Base-by-base conservation (phyloP, 2,113 vertebrate genomes). In the Perccottus glenii region DNA sequence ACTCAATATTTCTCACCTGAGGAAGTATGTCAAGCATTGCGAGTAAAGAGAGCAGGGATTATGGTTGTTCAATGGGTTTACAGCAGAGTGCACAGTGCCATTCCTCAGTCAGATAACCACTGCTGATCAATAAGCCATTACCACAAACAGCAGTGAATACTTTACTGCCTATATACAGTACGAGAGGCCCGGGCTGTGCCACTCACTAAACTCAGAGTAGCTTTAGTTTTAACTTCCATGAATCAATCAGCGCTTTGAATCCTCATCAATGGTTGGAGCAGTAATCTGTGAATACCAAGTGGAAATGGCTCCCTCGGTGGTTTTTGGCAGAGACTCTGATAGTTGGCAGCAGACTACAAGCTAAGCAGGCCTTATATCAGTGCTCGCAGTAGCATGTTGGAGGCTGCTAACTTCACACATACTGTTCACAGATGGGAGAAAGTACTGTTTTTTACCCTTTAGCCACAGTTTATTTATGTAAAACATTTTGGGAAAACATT, bases 1-100 rank as follows among this genome's bases (percentile, higher is more conserved):
- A 83, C 77, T 85, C 87, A 2, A 81, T 87, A 80, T 83, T 81
- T 78, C 64, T 79, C 81, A 83, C 81, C 73, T 73, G 73, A 85
- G 59, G 75, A 87, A 81, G 85, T 80, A 63, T 77, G 78, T 87
- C 85, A 78, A 73, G 78, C 73, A 49, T 55, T 11, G 68, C 11
- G 35, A 46, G 44, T 2, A 12, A 55, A 32, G 35, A 64, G 75
- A 67, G 72, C 9, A 40, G 50, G 78, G 88, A 83, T 87, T 90
- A 83, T 73, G 75, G 80, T 75, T 75, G 64, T 77, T 76, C 79
- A 67, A 66, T 74, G 74, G 75, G 64, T 73, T 69, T 67, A 73
- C 63, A 66, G 60, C 60, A 67, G 67, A 35, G 55, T 45, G 58
- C 70, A 51, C 46, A 7, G 46, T 27, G 55, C 69, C 61, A 55